These are phyloP conservation scores for Maconellicoccus hirsutus DNA, from an alignment of 1,140 invertebrate genomes.

Conservation along the genomic window DNA sequence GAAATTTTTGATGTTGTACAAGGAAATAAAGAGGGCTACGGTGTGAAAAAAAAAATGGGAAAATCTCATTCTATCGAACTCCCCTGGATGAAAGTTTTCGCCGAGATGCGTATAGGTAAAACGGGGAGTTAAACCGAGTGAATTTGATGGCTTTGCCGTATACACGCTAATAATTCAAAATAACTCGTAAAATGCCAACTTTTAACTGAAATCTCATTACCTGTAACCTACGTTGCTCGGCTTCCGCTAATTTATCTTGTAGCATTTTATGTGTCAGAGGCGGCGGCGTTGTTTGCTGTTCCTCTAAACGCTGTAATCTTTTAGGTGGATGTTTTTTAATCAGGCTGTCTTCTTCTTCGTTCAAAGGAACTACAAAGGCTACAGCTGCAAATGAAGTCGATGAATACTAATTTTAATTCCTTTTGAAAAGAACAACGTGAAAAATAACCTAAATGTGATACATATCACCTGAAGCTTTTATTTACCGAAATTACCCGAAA, in stretches of 20 bases:
- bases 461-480: too few species aligned
- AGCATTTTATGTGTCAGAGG: constrained; percentile 45
- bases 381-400: constrained; percentile 31
- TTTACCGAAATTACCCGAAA: too few species aligned
- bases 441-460: too few species aligned
- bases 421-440: too few species aligned
- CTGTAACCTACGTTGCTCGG: constrained; percentile 44
- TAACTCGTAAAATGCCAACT: neutral
- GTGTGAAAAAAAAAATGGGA: too few species aligned
- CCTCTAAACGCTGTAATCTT: constrained; percentile 46
- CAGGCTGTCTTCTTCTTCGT: constrained; percentile 35
- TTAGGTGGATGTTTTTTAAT: constrained; percentile 45
- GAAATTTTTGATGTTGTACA: too few species aligned
- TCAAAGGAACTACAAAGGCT: constrained; percentile 51
- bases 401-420: neutral
- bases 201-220: constrained; percentile 24
- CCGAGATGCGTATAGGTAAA: too few species aligned
- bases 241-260: constrained; percentile 53
- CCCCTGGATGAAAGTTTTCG: too few species aligned
- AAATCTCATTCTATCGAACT: too few species aligned
- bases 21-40: too few species aligned
- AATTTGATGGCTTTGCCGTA: neutral
- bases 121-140: neutral
- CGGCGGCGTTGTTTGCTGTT: constrained; percentile 39
- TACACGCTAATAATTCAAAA: neutral